A percentile compares a stretch with the other conserved stretches of the same genome.
Conservation (phyloP, 2,888 invertebrate genomes). For the Parnassius smintheus region DNA sequence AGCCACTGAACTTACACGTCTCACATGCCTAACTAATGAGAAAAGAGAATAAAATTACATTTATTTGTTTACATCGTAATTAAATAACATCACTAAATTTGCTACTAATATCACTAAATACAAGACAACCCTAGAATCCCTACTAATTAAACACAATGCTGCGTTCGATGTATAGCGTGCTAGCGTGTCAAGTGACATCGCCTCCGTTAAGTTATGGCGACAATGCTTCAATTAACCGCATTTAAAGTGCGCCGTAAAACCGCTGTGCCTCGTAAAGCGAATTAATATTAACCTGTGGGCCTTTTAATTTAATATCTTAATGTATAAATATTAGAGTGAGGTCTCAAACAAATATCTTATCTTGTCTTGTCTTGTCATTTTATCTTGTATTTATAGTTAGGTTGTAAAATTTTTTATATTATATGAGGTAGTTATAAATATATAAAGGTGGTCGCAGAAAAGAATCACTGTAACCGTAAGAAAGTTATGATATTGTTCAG, state of each 20-base stretch:
- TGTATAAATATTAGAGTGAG: constrained; percentile 7
- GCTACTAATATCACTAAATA: background rate
- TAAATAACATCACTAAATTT: background rate
- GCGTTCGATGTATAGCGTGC: constrained; percentile 36
- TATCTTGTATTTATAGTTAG: no score
- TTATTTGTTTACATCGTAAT: no score
- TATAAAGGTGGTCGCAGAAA: no score
- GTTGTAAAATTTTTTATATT: no score
- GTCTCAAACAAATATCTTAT: background rate
- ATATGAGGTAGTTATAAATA: no score
- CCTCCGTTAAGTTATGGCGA: constrained; percentile 41
- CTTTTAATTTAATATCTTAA: constrained; percentile 21
- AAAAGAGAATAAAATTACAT: no score
- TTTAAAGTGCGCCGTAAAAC: constrained; percentile 38
- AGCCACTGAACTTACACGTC: no score
- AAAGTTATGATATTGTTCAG: no score
- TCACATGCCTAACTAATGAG: no score
- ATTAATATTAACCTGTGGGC: constrained; percentile 23
- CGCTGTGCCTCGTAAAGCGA: constrained; percentile 32
- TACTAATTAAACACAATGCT: constrained; percentile 41
- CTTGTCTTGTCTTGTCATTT: no score
- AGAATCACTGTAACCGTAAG: no score
- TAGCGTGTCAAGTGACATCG: constrained; percentile 33
- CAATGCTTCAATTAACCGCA: constrained; percentile 43
- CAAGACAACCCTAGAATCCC: constrained; percentile 30